phyloP scores from a whole-genome alignment of 2,797 vertebrate genomes.

The Neostethus bicornis region DNA sequence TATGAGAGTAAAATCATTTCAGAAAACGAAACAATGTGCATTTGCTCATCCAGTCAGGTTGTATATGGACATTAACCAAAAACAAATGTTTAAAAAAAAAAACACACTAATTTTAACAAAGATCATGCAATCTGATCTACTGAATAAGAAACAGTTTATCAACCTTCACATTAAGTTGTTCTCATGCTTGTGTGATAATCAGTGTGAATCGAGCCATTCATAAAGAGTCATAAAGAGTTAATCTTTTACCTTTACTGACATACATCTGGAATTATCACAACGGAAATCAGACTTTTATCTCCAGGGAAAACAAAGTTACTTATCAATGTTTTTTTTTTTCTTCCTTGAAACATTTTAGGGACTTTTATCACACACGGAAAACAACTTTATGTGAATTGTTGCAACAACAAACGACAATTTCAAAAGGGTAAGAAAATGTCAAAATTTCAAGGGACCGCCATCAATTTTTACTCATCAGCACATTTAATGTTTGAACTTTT shows the following conservation, averaged over 20 bases:
- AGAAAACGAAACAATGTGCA: conserved; percentile 72
- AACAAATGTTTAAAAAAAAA: conserved; percentile 78
- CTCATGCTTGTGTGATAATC: conserved; percentile 47
- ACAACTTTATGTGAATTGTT: conserved; percentile 77
- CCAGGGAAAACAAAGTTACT: not conserved
- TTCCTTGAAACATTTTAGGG: conserved; percentile 1
- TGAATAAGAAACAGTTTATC: conserved; percentile 64
- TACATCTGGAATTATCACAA: not conserved
- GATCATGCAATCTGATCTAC: conserved; percentile 73
- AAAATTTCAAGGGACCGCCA: conserved; percentile 78
- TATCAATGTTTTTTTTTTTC: not conserved
- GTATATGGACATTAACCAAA: conserved; percentile 71
- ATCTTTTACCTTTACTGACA: conserved; percentile 14
- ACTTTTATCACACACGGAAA: conserved; percentile 55
- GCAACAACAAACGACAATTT: conserved; percentile 76
- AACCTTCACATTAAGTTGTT: conserved; percentile 74
- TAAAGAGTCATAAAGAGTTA: not conserved
- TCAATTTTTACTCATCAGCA: conserved; percentile 45
- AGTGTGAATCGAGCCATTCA: not conserved
- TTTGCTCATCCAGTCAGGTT: conserved; percentile 69
- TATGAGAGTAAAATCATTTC: not conserved
- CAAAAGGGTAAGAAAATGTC: conserved; percentile 63
- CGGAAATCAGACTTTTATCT: not conserved
- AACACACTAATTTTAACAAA: conserved; percentile 73
- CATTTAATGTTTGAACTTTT: not conserved